Evolutionary conservation across 1,140 invertebrate genomes (phyloP).

Genomic region (Calliphora vicina): DNA sequence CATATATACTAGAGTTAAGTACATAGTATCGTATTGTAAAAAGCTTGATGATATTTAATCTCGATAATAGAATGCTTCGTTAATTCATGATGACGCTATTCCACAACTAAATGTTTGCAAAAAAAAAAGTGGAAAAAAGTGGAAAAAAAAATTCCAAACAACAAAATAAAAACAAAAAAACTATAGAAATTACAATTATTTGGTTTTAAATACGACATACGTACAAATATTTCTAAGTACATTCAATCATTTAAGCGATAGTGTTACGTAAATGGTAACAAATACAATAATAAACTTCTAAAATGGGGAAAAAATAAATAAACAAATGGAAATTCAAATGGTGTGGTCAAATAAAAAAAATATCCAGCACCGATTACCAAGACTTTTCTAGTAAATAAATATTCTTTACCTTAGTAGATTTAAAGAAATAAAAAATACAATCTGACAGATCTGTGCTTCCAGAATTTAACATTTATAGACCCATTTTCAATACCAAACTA

Average conservation of each 20-base stretch:
- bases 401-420: no score
- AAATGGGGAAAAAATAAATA: neutral
- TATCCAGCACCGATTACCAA: no score
- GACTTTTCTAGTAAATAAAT: no score
- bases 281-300: neutral
- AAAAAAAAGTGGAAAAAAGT: neutral
- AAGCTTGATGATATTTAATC: neutral
- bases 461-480: no score
- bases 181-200: no score
- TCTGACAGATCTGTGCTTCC: no score
- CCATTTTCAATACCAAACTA: no score
- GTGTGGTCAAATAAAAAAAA: neutral
- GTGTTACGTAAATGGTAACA: slow-evolving; percentile 15
- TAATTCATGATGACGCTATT: slow-evolving; percentile 9
- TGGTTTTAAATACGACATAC: neutral
- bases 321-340: neutral
- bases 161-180: no score
- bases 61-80: slow-evolving; percentile 16
- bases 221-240: no score
- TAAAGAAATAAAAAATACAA: no score
- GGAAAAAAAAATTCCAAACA: no score
- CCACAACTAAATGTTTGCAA: neutral
- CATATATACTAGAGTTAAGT: no score
- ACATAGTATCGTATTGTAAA: neutral
- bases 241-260: neutral